Conservation (phyloP, 2,888 invertebrate genomes). For the Drosophila paramelanica region DNA sequence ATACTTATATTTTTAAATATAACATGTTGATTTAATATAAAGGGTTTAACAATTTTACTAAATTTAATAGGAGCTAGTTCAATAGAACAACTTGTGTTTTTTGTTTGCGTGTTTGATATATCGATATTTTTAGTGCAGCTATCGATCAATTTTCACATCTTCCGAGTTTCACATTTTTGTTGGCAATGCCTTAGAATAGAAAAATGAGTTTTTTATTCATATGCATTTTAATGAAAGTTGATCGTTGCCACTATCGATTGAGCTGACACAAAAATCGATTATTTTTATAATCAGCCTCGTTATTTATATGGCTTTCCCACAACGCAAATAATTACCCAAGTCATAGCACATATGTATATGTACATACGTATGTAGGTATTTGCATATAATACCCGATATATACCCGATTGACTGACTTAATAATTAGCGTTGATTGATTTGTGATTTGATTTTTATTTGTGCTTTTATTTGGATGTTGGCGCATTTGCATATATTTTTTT, state of each 20-base stretch:
- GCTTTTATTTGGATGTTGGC: constrained; percentile 20
- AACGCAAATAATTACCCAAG: constrained; percentile 38
- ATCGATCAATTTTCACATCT: too few relatives aligned
- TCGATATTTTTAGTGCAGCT: too few relatives aligned
- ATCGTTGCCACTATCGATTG: neutral
- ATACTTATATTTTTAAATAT: too few relatives aligned
- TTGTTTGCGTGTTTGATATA: too few relatives aligned
- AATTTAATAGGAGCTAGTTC: too few relatives aligned
- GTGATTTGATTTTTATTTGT: constrained; percentile 22
- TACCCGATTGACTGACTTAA: constrained; percentile 17
- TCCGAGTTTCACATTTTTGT: too few relatives aligned
- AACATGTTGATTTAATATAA: too few relatives aligned
- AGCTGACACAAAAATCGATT: neutral
- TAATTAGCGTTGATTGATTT: constrained; percentile 76
- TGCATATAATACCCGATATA: constrained; percentile 14
- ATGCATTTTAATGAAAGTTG: too few relatives aligned
- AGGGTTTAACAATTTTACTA: too few relatives aligned
- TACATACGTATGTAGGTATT: neutral
- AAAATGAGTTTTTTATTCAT: too few relatives aligned
- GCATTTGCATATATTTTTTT: constrained; percentile 29
- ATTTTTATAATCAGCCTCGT: constrained; percentile 7
- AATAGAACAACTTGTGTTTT: too few relatives aligned
- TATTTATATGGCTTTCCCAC: constrained; percentile 37
- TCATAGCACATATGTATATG: neutral
- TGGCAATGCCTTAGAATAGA: too few relatives aligned